Percentiles rank a stretch among this genome's conserved stretches.
phyloP scores from a whole-genome alignment of 2,888 invertebrate genomes.

The Athalia cordata region DNA sequence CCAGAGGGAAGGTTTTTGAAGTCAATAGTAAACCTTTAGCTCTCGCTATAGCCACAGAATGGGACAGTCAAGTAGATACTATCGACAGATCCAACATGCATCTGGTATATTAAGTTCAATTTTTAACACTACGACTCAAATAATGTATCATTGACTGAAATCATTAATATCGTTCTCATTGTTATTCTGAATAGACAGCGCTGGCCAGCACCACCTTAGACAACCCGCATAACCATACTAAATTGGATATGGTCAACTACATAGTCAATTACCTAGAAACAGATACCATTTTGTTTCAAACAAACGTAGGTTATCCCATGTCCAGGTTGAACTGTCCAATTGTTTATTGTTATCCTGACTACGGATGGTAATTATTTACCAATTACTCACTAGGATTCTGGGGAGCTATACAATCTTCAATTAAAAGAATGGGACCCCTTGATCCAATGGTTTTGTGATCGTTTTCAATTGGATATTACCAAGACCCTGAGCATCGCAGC shows the following conservation, averaged over 20 bases:
- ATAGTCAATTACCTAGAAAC: constrained; percentile 87
- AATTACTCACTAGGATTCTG: constrained; percentile 79
- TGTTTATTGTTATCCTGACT: neutral
- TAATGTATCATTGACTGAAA: constrained; percentile 28
- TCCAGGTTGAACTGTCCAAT: neutral
- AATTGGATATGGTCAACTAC: constrained; percentile 85
- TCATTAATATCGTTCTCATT: constrained; percentile 26
- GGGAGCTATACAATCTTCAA: constrained; percentile 86
- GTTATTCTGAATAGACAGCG: constrained; percentile 80
- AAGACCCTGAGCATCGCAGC: constrained; percentile 83
- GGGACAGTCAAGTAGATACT: constrained; percentile 89
- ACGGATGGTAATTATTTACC: constrained; percentile 12
- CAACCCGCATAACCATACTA: constrained; percentile 89
- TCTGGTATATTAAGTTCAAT: constrained; percentile 77
- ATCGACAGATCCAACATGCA: constrained; percentile 91
- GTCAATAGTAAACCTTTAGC: constrained; percentile 92
- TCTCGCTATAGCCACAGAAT: constrained; percentile 94
- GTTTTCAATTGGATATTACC: constrained; percentile 83
- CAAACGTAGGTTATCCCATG: constrained; percentile 76
- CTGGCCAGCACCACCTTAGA: constrained; percentile 94
- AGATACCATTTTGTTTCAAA: constrained; percentile 88
- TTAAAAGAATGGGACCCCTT: constrained; percentile 91
- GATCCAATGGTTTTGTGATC: constrained; percentile 90
- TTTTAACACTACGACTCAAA: constrained; percentile 43
- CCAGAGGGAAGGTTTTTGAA: constrained; percentile 84